phyloP scores from a whole-genome alignment of 2,797 vertebrate genomes.

The Myotis vivesi region DNA sequence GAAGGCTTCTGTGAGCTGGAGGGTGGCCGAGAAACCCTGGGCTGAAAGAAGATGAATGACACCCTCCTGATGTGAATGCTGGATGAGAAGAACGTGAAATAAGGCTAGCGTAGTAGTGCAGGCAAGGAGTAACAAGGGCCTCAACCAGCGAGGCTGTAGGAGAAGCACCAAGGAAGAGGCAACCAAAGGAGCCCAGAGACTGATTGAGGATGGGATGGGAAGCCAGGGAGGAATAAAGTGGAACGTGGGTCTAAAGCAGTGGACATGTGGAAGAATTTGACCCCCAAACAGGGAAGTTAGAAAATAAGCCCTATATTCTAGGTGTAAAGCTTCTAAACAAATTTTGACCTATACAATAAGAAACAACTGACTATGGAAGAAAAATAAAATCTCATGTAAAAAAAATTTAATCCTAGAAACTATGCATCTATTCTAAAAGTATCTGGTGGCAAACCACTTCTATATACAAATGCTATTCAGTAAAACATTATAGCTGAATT shows the following conservation, averaged over 20 bases:
- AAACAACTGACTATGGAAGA: background rate
- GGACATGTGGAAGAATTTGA: background rate
- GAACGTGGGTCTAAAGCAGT: background rate
- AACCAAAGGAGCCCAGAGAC: background rate
- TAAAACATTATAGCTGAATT: background rate
- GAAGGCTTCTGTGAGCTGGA: background rate
- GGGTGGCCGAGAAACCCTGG: background rate
- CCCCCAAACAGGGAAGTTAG: background rate
- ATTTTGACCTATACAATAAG: background rate
- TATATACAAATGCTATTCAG: background rate
- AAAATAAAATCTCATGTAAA: background rate
- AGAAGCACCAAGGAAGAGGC: background rate
- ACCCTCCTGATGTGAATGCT: background rate
- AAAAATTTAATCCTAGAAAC: constrained; percentile 25
- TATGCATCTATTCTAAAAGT: constrained; percentile 12
- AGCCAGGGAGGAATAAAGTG: background rate
- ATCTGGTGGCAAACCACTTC: background rate
- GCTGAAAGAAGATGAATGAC: background rate
- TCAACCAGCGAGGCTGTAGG: background rate
- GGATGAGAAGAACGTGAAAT: background rate
- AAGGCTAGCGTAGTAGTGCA: background rate
- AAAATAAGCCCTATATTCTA: background rate
- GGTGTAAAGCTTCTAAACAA: background rate
- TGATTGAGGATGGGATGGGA: fast-evolving
- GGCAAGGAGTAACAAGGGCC: background rate